Evolutionary conservation across 1,140 invertebrate species (phyloP), one percentile per base, ranked within the genome.

Genomic region (Nebria ingens): DNA sequence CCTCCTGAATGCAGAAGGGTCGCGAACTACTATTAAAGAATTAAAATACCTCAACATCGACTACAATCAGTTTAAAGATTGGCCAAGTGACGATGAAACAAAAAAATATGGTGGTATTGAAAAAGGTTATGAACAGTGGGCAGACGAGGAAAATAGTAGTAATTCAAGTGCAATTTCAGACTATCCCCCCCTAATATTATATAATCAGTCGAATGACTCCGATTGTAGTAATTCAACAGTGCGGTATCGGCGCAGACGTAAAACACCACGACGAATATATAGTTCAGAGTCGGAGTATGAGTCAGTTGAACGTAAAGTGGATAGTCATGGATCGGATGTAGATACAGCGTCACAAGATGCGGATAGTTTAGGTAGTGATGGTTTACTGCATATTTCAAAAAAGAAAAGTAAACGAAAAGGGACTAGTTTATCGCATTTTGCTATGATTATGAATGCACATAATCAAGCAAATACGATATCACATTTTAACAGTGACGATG

Each of bases 21-120:
- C 79, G 61, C 73, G 79, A 19, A 79, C 78, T 58, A 72, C 74
- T 13, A 77, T 78, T 51, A 81, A 79, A 29, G 79, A 81, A 57
- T 64, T 83, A 2, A 83, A 83, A 62, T 83, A 77, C 64, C 63
- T 83, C 0, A 80, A 83, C 55, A 80, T 83, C 52, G 81, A 83
- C 65, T 83, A 83, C 59, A 78, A 76, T 22, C 78, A 79, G 59
- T 83, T 82, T 60, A 70, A 68, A 56, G 56, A 75, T 63, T 78
- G 79, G 2, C 73, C 71, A 61, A 72, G 15, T 62, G 65, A 2
- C 65, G 0, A 73, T 68, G 12, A 69, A 72, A 12, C 63, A 64
- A 1, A 71, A 70, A 29, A 70, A 52, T 62, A 58, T 62, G 59
- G 71, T n/a, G 79, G 78, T 0, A 81, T 81, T 25, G 79, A 82